A percentile compares a stretch with the other conserved stretches of the same genome.
phyloP scores from a whole-genome alignment of 2,888 invertebrate species.

The Drosophila prolongata region DNA sequence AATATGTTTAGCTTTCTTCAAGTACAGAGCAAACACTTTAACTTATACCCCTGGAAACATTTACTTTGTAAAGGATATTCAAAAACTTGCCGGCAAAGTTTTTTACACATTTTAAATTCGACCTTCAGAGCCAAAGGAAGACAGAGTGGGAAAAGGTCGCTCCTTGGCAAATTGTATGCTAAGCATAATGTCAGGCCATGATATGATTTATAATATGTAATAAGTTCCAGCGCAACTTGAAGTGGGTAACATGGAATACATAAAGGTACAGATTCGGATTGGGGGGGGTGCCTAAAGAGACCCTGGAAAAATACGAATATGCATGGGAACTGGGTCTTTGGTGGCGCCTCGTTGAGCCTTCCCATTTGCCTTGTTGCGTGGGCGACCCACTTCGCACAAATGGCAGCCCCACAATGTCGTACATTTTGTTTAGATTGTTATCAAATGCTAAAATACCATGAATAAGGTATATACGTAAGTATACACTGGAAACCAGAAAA shows the following conservation, averaged over 20 bases:
- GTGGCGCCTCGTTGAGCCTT: constrained; percentile 16
- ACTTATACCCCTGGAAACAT: not conserved
- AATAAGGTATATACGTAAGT: constrained; percentile 55
- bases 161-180: constrained; percentile 60
- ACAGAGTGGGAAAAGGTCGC: constrained; percentile 45
- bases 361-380: constrained; percentile 26
- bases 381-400: constrained; percentile 41
- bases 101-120: constrained; percentile 32
- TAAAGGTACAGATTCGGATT: constrained; percentile 31
- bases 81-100: constrained; percentile 15
- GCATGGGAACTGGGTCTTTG: constrained; percentile 45
- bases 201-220: constrained; percentile 76
- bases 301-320: constrained; percentile 31
- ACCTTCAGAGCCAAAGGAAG: constrained; percentile 20
- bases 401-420: constrained; percentile 66
- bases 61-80: not conserved
- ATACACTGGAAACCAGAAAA: constrained; percentile 7
- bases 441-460: constrained; percentile 74
- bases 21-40: constrained; percentile 4
- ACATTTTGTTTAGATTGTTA: constrained; percentile 76
- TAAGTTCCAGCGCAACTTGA: constrained; percentile 69
- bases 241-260: constrained; percentile 61
- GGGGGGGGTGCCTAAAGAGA: not conserved
- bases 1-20: not conserved
- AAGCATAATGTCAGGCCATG: constrained; percentile 71